These are phyloP conservation scores for Pristionchus arcanus DNA, from an alignment of 2,888 invertebrate species.

Conservation along the genomic window DNA sequence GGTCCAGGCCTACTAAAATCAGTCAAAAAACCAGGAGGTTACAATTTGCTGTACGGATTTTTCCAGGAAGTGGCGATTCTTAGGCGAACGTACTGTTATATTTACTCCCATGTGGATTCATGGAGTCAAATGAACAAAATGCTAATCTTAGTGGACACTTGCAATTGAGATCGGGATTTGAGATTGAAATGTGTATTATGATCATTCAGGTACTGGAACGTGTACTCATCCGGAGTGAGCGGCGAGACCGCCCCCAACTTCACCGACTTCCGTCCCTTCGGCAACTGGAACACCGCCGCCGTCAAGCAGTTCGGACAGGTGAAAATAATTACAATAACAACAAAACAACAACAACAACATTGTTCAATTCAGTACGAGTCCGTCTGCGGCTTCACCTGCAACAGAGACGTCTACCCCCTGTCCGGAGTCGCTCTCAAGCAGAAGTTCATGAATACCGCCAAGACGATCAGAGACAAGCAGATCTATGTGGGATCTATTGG, in stretches of 20 bases:
- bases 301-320: slow-evolving; percentile 57
- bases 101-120: too few species aligned
- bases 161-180: too few species aligned
- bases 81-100: too few species aligned
- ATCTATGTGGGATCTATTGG: slow-evolving; percentile 6
- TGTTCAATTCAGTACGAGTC: not conserved
- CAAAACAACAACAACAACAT: not conserved
- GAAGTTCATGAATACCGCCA: not conserved
- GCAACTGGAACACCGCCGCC: slow-evolving; percentile 51
- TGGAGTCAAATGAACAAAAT: too few species aligned
- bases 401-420: slow-evolving; percentile 46
- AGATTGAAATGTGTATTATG: too few species aligned
- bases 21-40: too few species aligned
- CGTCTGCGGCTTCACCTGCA: slow-evolving; percentile 51
- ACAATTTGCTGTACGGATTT: too few species aligned
- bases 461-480: not conserved
- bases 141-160: too few species aligned
- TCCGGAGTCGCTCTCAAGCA: not conserved
- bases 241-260: slow-evolving; percentile 55
- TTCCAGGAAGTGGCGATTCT: too few species aligned
- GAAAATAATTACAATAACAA: too few species aligned
- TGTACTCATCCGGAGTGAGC: not conserved
- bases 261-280: slow-evolving; percentile 57
- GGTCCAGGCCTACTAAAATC: too few species aligned
- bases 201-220: slow-evolving; percentile 58